Percentiles rank a stretch among this genome's conserved stretches.
These are phyloP conservation scores for Caenorhabditis imperialis DNA, from an alignment of 2,888 invertebrate genomes.

Conservation along the genomic window DNA sequence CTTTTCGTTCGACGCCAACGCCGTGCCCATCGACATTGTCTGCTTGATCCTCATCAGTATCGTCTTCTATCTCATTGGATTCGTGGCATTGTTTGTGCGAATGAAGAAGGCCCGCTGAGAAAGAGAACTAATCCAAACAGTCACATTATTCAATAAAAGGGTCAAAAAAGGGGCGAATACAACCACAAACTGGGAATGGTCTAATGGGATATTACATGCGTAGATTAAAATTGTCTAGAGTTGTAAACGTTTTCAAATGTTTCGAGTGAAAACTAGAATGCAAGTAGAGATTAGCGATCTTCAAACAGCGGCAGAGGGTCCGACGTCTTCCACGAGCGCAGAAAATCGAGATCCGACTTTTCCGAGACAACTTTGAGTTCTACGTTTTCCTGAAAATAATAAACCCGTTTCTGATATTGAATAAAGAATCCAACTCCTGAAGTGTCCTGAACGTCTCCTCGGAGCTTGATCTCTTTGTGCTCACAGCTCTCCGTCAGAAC, in stretches of 20 bases:
- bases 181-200: not conserved
- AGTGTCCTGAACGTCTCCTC: constrained; percentile 6
- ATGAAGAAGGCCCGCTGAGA: constrained; percentile 50
- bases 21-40: constrained; percentile 53
- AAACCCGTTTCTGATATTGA: not conserved
- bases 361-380: not conserved
- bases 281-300: not conserved
- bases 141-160: no score
- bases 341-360: not conserved
- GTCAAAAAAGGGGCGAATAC: not conserved
- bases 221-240: not conserved
- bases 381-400: constrained; percentile 3
- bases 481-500: not conserved
- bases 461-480: not conserved
- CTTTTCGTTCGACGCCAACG: constrained; percentile 56
- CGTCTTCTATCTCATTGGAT: constrained; percentile 68
- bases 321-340: not conserved
- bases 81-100: constrained; percentile 61
- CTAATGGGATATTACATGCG: not conserved
- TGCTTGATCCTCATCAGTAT: constrained; percentile 45
- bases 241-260: constrained; percentile 11
- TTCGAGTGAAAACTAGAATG: not conserved
- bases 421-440: not conserved
- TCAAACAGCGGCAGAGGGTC: not conserved
- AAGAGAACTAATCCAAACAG: not conserved